phyloP scores from a whole-genome alignment of 1,140 invertebrate species.

The Meloidogyne floridensis region DNA sequence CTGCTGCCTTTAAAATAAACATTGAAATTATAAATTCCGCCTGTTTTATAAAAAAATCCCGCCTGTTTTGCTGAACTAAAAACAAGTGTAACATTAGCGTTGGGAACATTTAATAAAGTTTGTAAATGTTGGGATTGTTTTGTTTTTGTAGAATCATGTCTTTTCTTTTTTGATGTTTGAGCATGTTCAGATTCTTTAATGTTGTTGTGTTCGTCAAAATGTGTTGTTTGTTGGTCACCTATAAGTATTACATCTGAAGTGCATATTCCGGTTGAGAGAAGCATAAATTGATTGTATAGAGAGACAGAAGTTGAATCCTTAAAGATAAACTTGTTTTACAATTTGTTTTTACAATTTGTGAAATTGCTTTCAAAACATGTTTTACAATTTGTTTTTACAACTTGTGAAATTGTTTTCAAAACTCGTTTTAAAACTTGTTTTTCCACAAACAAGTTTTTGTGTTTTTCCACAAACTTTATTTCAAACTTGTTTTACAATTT shows the following conservation, averaged over 20 bases:
- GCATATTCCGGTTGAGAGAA: conserved; percentile 49
- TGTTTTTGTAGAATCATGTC: conserved; percentile 10
- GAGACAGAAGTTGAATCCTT: conserved; percentile 48
- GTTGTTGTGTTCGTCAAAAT: conserved; percentile 14
- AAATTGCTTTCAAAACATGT: no score
- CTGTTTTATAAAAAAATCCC: neutral
- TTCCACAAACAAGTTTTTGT: no score
- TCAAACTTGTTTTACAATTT: no score
- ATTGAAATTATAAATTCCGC: neutral
- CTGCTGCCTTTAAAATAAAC: conserved; percentile 43
- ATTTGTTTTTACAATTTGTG: no score
- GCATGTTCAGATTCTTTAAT: neutral
- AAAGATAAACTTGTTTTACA: conserved; percentile 18
- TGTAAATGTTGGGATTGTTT: conserved; percentile 8
- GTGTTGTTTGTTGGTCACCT: conserved; percentile 32
- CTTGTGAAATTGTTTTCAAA: no score
- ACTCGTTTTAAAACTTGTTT: no score
- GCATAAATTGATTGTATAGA: conserved; percentile 49
- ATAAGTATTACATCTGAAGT: conserved; percentile 52
- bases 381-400: neutral
- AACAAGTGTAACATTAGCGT: conserved; percentile 54
- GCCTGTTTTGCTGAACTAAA: conserved; percentile 50
- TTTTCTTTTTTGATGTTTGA: neutral
- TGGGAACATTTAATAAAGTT: neutral
- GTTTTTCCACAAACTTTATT: no score